These are phyloP conservation scores for Crotalus helleri DNA, from an alignment of 2,113 vertebrate species.

Conservation along the genomic window DNA sequence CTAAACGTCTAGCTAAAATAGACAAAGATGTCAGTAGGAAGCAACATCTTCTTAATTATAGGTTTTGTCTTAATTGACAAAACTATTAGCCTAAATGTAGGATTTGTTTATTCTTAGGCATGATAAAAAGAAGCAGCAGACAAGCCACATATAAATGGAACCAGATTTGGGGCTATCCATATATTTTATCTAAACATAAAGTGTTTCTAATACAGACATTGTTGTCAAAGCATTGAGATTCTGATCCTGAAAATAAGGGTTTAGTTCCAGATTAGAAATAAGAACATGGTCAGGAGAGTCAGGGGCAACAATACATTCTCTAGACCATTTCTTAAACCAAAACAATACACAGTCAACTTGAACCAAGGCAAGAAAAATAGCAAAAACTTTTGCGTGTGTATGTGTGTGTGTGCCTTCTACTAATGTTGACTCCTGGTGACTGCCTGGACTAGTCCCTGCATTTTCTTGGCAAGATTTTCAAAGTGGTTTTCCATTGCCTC, in stretches of 20 bases:
- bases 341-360: neutral
- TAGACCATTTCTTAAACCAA: neutral
- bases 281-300: neutral
- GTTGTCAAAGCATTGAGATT: neutral
- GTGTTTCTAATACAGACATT: neutral
- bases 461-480: neutral
- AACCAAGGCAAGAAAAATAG: neutral
- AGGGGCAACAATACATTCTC: neutral
- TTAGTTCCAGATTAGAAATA: neutral
- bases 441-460: neutral
- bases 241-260: neutral
- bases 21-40: neutral
- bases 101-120: neutral
- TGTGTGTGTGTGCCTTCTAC: neutral
- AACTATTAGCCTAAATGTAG: neutral
- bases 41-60: neutral
- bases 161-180: neutral
- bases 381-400: neutral
- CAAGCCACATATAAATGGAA: neutral
- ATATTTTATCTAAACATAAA: neutral
- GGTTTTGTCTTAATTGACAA: neutral
- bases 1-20: neutral
- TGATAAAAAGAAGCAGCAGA: neutral
- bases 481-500: neutral
- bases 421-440: neutral